Conservation (phyloP, 2,113 vertebrate species). For the Mungos mungo region DNA sequence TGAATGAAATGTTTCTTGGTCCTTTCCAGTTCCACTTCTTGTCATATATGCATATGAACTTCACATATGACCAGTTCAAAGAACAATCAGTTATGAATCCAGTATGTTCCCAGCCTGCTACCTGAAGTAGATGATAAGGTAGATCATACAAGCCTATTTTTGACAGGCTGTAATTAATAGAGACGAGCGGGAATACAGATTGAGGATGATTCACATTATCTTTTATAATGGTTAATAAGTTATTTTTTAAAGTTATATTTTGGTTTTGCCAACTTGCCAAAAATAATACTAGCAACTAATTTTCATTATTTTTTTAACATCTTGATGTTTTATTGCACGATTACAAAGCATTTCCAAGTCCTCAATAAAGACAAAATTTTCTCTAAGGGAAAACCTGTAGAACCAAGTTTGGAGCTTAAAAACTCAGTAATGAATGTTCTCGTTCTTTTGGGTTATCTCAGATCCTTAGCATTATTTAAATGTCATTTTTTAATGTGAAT, state of each 20-base stretch:
- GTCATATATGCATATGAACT: not conserved
- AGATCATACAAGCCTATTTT: not conserved
- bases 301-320: not conserved
- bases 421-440: slow-evolving; percentile 81
- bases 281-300: not conserved
- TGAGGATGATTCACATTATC: not conserved
- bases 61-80: not conserved
- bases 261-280: not conserved
- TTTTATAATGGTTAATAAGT: not conserved
- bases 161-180: not conserved
- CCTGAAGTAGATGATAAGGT: not conserved
- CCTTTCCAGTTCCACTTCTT: not conserved
- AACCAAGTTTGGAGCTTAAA: slow-evolving; percentile 76
- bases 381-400: slow-evolving; percentile 44
- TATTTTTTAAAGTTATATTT: slow-evolving; percentile 10
- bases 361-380: slow-evolving; percentile 47
- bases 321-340: not conserved
- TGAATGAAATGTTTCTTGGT: not conserved
- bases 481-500: slow-evolving; percentile 86
- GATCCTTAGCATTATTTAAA: slow-evolving; percentile 84
- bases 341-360: not conserved
- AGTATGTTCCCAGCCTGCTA: not conserved
- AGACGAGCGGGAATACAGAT: not conserved
- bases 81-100: not conserved
- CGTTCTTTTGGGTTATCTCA: slow-evolving; percentile 81